Conservation (phyloP, 2,888 invertebrate species). For the Neoitamus cyanurus region DNA sequence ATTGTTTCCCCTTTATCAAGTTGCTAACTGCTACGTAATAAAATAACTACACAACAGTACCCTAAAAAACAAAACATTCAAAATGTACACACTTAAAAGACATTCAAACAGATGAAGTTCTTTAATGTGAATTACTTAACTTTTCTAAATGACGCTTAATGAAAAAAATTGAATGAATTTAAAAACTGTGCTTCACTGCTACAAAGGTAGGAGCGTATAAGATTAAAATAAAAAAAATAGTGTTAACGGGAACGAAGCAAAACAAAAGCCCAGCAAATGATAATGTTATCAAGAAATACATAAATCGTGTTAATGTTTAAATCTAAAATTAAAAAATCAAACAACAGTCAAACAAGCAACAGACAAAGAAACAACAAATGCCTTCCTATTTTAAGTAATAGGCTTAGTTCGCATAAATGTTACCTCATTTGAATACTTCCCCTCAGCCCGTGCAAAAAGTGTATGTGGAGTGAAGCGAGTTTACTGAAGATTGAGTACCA, state of each 20-base stretch:
- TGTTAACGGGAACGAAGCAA: background rate
- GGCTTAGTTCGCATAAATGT: slow-evolving; percentile 53
- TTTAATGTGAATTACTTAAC: background rate
- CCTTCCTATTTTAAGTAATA: slow-evolving; percentile 56
- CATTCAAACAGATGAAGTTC: too few species aligned
- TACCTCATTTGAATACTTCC: slow-evolving; percentile 50
- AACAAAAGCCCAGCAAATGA: background rate
- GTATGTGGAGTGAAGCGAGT: slow-evolving; percentile 6
- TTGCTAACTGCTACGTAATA: too few species aligned
- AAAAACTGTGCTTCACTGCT: slow-evolving; percentile 35
- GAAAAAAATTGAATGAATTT: slow-evolving; percentile 38
- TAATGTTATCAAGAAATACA: background rate
- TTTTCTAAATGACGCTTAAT: background rate
- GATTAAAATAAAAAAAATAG: slow-evolving; percentile 20
- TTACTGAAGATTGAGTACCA: background rate
- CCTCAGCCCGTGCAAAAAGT: slow-evolving; percentile 3
- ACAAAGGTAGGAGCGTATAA: slow-evolving; percentile 5
- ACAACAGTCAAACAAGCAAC: slow-evolving; percentile 30
- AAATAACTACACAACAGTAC: too few species aligned
- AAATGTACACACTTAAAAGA: too few species aligned
- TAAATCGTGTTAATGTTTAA: background rate
- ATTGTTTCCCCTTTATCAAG: too few species aligned
- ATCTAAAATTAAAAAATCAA: background rate
- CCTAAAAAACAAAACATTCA: too few species aligned
- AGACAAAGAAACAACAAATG: slow-evolving; percentile 50